Evolutionary conservation across 2,888 invertebrate genomes (phyloP).

Genomic region (Acronicta leporina): DNA sequence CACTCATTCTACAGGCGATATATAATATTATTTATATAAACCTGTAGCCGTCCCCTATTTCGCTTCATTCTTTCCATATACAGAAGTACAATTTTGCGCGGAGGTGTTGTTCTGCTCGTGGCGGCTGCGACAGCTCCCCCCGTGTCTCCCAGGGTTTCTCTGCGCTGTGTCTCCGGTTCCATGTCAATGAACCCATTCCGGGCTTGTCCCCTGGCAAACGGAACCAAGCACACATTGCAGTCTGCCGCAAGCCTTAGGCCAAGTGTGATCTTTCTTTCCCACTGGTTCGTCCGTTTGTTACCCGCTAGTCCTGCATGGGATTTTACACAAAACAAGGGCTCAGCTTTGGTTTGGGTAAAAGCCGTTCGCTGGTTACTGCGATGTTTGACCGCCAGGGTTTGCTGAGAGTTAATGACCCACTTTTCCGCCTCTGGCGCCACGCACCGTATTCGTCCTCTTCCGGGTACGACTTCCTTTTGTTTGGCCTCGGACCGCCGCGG

Average conservation of each 20-base stretch:
- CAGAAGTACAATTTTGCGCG: too few species aligned
- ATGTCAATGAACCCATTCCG: constrained; percentile 16
- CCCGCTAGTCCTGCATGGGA: not conserved
- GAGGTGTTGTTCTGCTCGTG: too few species aligned
- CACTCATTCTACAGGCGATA: too few species aligned
- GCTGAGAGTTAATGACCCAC: not conserved
- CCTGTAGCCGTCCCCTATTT: too few species aligned
- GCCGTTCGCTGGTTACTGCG: not conserved
- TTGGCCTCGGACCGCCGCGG: constrained; percentile 44
- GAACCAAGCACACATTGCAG: constrained; percentile 28
- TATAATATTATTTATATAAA: too few species aligned
- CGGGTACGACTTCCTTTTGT: constrained; percentile 28
- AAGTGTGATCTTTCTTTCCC: not conserved
- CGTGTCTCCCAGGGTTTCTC: too few species aligned
- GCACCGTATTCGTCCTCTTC: not conserved
- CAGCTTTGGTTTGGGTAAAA: not conserved
- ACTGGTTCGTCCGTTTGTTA: not conserved
- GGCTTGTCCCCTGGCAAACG: constrained; percentile 31
- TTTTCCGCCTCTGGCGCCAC: not conserved
- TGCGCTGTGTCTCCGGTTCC: constrained; percentile 5
- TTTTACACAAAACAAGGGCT: not conserved
- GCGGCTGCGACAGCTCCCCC: too few species aligned
- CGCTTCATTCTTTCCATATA: too few species aligned
- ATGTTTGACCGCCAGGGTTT: not conserved
- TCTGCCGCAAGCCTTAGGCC: not conserved